These are phyloP conservation scores for Rhimphoctona megacephalus DNA, from an alignment of 2,888 invertebrate species.

Conservation along the genomic window DNA sequence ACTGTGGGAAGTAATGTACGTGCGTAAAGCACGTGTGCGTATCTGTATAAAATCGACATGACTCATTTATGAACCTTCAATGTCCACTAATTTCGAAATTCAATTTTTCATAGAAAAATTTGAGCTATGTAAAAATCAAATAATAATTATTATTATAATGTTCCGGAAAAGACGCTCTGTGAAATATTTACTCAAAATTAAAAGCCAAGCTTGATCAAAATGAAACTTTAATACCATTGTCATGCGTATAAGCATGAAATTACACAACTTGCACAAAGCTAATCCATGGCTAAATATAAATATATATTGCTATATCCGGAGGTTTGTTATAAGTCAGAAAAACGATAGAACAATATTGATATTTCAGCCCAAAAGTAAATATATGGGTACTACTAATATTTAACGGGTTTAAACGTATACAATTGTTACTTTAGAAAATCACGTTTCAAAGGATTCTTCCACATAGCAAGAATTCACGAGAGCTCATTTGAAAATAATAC, in stretches of 20 bases:
- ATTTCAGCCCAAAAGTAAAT: neutral
- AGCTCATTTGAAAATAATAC: slow-evolving; percentile 1
- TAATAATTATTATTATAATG: neutral
- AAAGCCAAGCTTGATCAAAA: neutral
- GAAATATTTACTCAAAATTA: neutral
- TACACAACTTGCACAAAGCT: neutral
- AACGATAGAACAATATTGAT: neutral
- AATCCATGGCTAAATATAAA: neutral
- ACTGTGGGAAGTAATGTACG: neutral
- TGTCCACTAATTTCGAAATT: neutral
- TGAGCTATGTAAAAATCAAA: neutral
- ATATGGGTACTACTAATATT: neutral
- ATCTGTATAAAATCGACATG: no score
- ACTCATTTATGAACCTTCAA: neutral
- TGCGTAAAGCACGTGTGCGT: no score
- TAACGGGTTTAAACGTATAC: neutral
- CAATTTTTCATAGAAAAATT: neutral
- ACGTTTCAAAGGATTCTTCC: neutral
- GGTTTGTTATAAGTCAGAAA: neutral
- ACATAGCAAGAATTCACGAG: neutral
- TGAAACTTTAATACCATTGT: neutral
- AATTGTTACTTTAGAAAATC: neutral
- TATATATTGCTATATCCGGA: neutral
- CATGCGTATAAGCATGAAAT: neutral
- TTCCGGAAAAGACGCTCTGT: no score